phyloP scores from a whole-genome alignment of 2,113 vertebrate genomes.

The Anhinga rufa region DNA sequence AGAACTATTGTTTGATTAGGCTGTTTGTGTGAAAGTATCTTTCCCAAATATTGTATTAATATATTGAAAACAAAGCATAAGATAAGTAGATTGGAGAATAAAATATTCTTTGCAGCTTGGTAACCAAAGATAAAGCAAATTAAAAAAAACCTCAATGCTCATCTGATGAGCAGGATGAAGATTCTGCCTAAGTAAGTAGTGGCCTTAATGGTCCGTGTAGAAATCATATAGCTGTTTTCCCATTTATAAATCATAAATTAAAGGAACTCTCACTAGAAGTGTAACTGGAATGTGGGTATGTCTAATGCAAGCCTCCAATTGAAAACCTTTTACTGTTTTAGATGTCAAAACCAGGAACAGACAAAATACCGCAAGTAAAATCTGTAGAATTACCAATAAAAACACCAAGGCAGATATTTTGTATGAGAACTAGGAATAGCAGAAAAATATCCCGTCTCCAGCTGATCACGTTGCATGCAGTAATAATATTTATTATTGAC shows the following conservation, averaged over 20 bases:
- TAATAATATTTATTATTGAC: not conserved
- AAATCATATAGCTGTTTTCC: not conserved
- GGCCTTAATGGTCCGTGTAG: not conserved
- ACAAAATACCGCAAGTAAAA: not conserved
- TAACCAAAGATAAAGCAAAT: not conserved
- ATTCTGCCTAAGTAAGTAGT: not conserved
- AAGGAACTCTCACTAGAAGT: not conserved
- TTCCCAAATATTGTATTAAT: not conserved
- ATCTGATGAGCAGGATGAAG: not conserved
- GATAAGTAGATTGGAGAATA: not conserved
- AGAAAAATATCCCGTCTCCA: not conserved
- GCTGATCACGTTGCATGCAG: not conserved
- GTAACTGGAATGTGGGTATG: not conserved
- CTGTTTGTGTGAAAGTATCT: not conserved
- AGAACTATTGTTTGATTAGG: not conserved
- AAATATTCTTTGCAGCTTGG: not conserved
- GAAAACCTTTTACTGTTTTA: slow-evolving; percentile 10
- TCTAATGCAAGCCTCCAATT: not conserved
- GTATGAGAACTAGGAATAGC: not conserved
- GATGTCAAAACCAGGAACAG: not conserved
- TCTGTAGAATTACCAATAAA: not conserved
- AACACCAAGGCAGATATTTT: not conserved
- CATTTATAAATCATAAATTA: not conserved
- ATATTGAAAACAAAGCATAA: not conserved
- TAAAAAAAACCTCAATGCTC: not conserved